Evolutionary conservation across 2,113 vertebrate genomes (phyloP).

Genomic region (Actenoides lindsayi): DNA sequence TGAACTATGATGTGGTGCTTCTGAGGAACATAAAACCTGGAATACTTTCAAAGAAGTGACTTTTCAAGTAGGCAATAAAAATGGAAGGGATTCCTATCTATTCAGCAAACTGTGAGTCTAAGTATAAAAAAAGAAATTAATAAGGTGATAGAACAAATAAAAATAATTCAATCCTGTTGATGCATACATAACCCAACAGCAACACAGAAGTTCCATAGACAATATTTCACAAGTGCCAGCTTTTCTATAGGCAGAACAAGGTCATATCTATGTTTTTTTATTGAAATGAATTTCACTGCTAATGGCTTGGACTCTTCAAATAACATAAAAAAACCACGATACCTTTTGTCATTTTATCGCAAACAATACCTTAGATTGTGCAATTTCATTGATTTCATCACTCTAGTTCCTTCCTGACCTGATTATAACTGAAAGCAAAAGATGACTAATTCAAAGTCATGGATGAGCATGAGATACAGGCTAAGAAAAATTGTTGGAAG

Average conservation of each 20-base stretch:
- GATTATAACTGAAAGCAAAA: background rate
- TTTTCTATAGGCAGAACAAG: background rate
- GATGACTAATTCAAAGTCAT: background rate
- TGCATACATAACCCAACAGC: background rate
- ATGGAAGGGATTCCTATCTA: background rate
- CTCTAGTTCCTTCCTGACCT: background rate
- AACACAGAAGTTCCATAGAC: background rate
- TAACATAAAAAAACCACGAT: background rate
- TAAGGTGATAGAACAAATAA: background rate
- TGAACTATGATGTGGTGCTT: background rate
- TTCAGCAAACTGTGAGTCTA: background rate
- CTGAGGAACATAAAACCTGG: background rate
- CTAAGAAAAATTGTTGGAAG: background rate
- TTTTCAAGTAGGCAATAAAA: background rate
- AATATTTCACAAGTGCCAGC: background rate
- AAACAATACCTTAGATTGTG: background rate
- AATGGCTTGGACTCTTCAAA: background rate
- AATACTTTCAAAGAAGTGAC: background rate
- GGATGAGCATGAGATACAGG: background rate
- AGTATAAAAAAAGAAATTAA: background rate
- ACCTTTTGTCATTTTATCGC: background rate
- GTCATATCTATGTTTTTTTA: background rate
- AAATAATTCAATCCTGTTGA: background rate
- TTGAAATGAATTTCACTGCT: background rate
- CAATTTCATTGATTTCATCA: background rate